Evolutionary conservation across 2,113 vertebrate genomes (phyloP), one percentile per base, ranked within the genome.

Genomic region (Poicephalus gulielmi): DNA sequence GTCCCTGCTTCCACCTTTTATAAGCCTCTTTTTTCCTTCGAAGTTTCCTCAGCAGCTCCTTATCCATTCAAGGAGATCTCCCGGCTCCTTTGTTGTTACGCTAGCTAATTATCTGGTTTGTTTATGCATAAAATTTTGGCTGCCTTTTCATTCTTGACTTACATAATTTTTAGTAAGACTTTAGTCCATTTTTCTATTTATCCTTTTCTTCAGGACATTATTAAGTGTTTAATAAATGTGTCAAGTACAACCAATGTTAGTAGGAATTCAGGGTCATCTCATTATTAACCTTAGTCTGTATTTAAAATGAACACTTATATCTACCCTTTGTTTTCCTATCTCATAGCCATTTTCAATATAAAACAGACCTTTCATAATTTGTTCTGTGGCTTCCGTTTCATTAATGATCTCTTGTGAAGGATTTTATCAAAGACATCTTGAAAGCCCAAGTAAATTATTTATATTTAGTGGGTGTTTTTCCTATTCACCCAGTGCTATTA

Each of bases 281-380:
- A 86, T 87, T 92, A 91, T 95, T 95, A 97, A 95, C 91, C 88
- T 93, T 83, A 39, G 91, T 85, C 74, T 35, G 63, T 55, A 60
- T 28, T 93, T 83, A 95, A 95, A 95, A 93, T 64, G 80, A 90
- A 55, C 63, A 73, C 80, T n/a, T n/a, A 37, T n/a, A 68, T 86
- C 57, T 89, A 60, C 11, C 41, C 59, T 86, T 95, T 94, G 47
- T 91, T 95, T 92, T 83, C 44, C 30, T 93, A 68, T 91, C 70
- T 93, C 46, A 82, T 52, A 71, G 19, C 7, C 4, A 41, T 83
- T 88, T 93, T 93, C 33, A 94, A 83, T 93, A 88, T 30, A 69
- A 84, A 90, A 7, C 10, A 84, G 60, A 88, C 89, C 7, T 86
- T 90, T 76, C 79, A 60, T 88, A 30, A 79, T 90, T 95, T 37